These are phyloP conservation scores for Neomonachus schauinslandi DNA, from an alignment of 2,113 vertebrate genomes.

Conservation along the genomic window DNA sequence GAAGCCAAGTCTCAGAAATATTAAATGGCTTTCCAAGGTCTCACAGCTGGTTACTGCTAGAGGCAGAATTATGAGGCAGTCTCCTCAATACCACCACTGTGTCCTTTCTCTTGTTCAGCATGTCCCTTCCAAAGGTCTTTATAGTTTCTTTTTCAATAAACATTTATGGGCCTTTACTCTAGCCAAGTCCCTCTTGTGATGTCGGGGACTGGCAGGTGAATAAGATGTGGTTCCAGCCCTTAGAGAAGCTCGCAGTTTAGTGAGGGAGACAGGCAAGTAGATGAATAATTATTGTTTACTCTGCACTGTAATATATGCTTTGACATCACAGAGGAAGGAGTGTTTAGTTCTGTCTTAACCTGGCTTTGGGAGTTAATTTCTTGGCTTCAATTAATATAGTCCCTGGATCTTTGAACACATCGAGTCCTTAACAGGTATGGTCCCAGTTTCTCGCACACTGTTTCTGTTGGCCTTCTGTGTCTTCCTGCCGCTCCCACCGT, in stretches of 20 bases:
- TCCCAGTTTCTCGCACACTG: neutral
- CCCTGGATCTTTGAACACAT: neutral
- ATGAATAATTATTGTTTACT: neutral
- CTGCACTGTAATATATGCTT: neutral
- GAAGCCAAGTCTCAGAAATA: constrained; percentile 3
- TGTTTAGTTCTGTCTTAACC: neutral
- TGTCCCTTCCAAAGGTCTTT: neutral
- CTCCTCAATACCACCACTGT: neutral
- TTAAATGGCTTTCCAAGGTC: constrained; percentile 20
- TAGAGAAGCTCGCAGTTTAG: neutral
- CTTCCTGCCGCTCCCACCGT: neutral
- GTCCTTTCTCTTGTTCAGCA: neutral
- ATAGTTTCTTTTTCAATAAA: constrained; percentile 10
- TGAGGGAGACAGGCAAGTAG: neutral
- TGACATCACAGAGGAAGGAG: neutral
- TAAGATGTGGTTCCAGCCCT: neutral
- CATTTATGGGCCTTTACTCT: neutral
- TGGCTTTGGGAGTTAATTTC: neutral
- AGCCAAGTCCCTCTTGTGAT: neutral
- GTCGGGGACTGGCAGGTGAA: neutral
- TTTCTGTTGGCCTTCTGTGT: neutral
- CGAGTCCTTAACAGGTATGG: neutral
- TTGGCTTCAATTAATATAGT: neutral
- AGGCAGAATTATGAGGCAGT: neutral
- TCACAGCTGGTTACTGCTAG: neutral